Percentiles rank a stretch among this genome's conserved stretches.
phyloP scores from a whole-genome alignment of 2,888 invertebrate species.

The Branchipolynoe longqiensis region DNA sequence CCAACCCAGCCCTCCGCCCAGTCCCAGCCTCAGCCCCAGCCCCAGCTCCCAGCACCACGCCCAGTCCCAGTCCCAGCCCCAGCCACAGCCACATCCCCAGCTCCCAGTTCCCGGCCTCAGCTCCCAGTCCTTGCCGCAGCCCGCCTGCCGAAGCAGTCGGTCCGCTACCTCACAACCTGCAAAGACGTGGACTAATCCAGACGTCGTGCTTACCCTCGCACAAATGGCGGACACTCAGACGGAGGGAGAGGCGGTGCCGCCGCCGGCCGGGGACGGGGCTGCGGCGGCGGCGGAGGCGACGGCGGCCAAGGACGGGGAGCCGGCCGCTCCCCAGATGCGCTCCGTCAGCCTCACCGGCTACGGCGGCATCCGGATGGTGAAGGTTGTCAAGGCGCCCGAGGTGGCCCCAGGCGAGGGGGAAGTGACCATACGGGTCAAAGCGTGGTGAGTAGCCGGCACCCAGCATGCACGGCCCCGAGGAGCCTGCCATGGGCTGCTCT shows the following conservation, averaged over 20 bases:
- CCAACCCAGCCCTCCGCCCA: too few relatives aligned
- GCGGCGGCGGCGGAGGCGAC: conserved; percentile 79
- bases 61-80: too few relatives aligned
- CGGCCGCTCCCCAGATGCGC: conserved; percentile 86
- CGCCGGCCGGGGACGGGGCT: background rate
- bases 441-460: conserved; percentile 88
- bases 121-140: too few relatives aligned
- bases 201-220: conserved; percentile 43
- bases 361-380: conserved; percentile 92
- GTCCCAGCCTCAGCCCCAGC: too few relatives aligned
- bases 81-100: too few relatives aligned
- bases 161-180: conserved; percentile 1
- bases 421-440: conserved; percentile 91
- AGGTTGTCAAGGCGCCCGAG: conserved; percentile 90
- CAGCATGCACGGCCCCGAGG: too few relatives aligned
- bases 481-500: too few relatives aligned
- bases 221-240: conserved; percentile 48
- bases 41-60: too few relatives aligned
- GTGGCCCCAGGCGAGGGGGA: conserved; percentile 85
- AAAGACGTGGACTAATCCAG: conserved; percentile 55
- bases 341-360: conserved; percentile 92
- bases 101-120: too few relatives aligned
- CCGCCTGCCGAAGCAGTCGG: too few relatives aligned
- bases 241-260: background rate
- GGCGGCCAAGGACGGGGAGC: conserved; percentile 63